Percentiles rank a stretch among this genome's conserved stretches.
phyloP scores from a whole-genome alignment of 2,888 invertebrate species.

The Cephus nigrinus region DNA sequence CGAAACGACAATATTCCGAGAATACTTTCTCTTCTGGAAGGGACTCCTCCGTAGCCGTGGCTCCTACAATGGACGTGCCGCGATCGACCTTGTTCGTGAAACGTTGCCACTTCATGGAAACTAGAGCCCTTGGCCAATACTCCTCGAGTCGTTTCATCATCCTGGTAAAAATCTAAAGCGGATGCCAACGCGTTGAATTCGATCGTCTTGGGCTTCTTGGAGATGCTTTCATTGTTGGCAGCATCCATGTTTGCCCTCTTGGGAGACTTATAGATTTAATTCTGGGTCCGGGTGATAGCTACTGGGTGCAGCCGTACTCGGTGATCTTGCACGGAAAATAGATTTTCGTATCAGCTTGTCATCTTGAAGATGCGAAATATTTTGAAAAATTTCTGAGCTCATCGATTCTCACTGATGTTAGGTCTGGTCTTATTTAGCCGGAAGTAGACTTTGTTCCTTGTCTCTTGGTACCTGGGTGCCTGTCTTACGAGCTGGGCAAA shows the following conservation, averaged over 20 bases:
- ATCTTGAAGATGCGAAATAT: background rate
- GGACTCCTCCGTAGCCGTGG: background rate
- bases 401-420: background rate
- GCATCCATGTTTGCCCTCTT: background rate
- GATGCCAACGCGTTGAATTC: background rate
- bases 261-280: background rate
- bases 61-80: background rate
- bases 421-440: background rate
- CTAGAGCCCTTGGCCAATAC: background rate
- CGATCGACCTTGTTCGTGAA: conserved; percentile 4
- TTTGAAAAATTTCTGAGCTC: background rate
- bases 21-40: conserved; percentile 1
- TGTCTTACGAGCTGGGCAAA: background rate
- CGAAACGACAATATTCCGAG: background rate
- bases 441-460: background rate
- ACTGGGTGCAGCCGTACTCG: no score
- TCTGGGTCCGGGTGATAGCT: background rate
- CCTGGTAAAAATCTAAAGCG: background rate
- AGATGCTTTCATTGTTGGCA: background rate
- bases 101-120: conserved; percentile 1
- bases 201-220: background rate
- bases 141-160: background rate
- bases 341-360: no score
- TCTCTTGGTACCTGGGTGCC: background rate
- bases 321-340: no score